Evolutionary conservation across 1,140 invertebrate genomes (phyloP), one percentile per base, ranked within the genome.

Genomic region (Pseudobourletiella spinata): DNA sequence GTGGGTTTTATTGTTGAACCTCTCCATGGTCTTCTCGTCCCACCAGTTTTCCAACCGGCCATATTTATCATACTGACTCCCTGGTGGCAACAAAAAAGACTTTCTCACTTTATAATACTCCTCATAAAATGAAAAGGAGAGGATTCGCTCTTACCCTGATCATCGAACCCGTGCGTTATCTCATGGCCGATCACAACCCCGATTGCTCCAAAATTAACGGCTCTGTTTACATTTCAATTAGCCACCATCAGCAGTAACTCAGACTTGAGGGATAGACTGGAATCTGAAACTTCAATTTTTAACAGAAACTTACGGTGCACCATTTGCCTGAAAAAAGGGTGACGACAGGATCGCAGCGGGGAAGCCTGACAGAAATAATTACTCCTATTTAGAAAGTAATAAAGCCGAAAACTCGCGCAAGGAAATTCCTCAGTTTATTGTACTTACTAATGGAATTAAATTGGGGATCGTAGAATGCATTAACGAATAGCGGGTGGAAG

Each of bases 41-140:
- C 84, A 86, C 84, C 84, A 86, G 32, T 81, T 76, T 30, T 77
- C 69, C 48, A 83, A 72, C 69, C 84, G 83, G 1, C 84, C 84
- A 30, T 78, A 66, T 66, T 81, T 81, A 69, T 86, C 82, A 72
- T 82, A 86, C 65, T 82, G 76, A 22, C 83, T 74, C n/a, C 32
- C 32, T 8, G 32, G n/a, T n/a, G n/a, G n/a, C n/a, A n/a, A n/a
- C n/a, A n/a, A n/a, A n/a, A n/a, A n/a, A n/a, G n/a, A n/a, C n/a
- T n/a, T n/a, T n/a, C n/a, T n/a, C n/a, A n/a, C n/a, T n/a, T n/a
- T n/a, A n/a, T n/a, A n/a, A n/a, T n/a, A n/a, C n/a, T n/a, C n/a
- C n/a, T n/a, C n/a, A n/a, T n/a, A n/a, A n/a, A n/a, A n/a, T n/a
- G n/a, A n/a, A n/a, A n/a, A n/a, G n/a, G n/a, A n/a, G n/a, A n/a